Evolutionary conservation across 2,113 vertebrate genomes (phyloP), one percentile per base, ranked within the genome.

Genomic region (Muntiacus muntjak): DNA sequence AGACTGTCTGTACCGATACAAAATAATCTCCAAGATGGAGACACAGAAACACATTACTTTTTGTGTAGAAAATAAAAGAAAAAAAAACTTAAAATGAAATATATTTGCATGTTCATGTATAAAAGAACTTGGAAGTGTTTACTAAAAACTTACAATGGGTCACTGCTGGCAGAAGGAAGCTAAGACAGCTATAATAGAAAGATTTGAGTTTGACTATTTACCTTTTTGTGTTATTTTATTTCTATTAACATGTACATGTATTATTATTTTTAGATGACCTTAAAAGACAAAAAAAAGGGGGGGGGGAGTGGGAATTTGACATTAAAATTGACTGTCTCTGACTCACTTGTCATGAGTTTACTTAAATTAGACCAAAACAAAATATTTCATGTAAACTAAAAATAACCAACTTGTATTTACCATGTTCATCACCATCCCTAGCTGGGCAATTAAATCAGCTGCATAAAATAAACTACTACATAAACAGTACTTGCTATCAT

Each of bases 1-100:
- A 7, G 28, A 57, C 57, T 1, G 0, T 1, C 12, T 1, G 23
- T 0, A 25, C 30, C 0, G 3, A 15, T 9, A 7, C 1, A 52
- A 36, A 50, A 47, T 2, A 23, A 58, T 36, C 21, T 60, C 74
- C 25, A 28, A 52, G 36, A 52, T 7, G 23, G 45, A 89, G 54
- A 19, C 7, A 4, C 0, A 4, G 7, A 45, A 57, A 43, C 2
- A 9, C 1, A 1, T 11, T 36, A 28, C 43, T 55, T 93, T 58
- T 58, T 67, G 52, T 19, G 40, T 40, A 43, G 55, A 62, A 85
- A 74, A 52, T 9, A 79, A 12, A 50, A n/a, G 25, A 43, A 62
- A 45, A 28, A 28, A 28, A 6, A 64, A 14, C 10, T 50, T 33
- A 57, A 60, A 81, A 52, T 7, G 40, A 76, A 76, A 26, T 36